Conservation (phyloP, 2,113 vertebrate genomes). For the Bubo bubo region DNA sequence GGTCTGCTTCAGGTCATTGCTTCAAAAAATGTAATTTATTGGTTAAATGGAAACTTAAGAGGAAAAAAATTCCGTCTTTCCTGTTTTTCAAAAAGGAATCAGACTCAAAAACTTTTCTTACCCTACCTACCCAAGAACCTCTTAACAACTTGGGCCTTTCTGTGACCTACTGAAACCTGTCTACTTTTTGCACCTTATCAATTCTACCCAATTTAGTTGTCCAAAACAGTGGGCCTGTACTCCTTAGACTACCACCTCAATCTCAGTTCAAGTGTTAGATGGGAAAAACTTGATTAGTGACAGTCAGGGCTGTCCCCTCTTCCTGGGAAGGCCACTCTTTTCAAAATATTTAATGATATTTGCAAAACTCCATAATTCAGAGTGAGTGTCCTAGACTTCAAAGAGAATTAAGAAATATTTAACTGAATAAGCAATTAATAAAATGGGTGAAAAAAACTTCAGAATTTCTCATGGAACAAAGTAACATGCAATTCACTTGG, state of each 20-base stretch:
- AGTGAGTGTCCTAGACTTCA: background rate
- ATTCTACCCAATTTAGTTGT: background rate
- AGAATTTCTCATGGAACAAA: constrained; percentile 11
- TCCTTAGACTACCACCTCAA: background rate
- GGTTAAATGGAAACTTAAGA: background rate
- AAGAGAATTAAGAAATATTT: background rate
- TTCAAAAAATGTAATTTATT: background rate
- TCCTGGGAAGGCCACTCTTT: background rate
- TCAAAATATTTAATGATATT: background rate
- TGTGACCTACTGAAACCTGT: background rate
- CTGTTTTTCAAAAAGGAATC: background rate
- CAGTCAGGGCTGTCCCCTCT: background rate
- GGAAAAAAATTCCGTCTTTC: background rate
- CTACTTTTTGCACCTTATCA: background rate
- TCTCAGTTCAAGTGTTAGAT: background rate
- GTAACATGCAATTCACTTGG: background rate
- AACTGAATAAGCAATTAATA: background rate
- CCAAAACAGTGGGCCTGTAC: background rate
- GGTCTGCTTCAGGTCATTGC: background rate
- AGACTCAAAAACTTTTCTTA: background rate
- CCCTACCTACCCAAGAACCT: background rate
- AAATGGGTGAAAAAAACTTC: background rate
- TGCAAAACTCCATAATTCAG: background rate
- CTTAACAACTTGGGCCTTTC: background rate
- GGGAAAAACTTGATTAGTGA: background rate